A percentile compares a stretch with the other conserved stretches of the same genome.
Conservation (phyloP, 2,888 invertebrate genomes). For the Ectobius pallidus region DNA sequence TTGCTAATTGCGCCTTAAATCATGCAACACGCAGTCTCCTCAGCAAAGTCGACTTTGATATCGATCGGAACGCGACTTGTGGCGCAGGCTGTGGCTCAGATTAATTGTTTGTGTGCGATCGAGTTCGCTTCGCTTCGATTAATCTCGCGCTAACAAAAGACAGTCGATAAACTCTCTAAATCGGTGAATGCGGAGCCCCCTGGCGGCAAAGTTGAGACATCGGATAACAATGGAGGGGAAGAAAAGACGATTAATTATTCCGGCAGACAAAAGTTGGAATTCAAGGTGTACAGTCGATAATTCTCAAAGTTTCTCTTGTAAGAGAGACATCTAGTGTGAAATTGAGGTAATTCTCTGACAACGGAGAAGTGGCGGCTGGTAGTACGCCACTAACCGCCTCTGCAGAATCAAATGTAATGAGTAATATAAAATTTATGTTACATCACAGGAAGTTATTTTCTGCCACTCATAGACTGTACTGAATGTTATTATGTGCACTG, state of each 20-base stretch:
- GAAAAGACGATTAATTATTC: slow-evolving; percentile 29
- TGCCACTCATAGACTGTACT: too few species aligned
- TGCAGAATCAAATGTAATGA: too few species aligned
- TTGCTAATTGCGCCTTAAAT: slow-evolving; percentile 37
- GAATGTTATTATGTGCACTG: too few species aligned
- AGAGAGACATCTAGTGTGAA: not conserved
- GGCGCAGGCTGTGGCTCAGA: slow-evolving; percentile 22
- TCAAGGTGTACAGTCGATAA: not conserved
- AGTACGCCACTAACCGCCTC: too few species aligned
- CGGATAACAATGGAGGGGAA: slow-evolving; percentile 15
- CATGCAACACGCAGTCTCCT: slow-evolving; percentile 20
- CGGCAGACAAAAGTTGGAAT: slow-evolving; percentile 27
- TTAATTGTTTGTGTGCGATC: slow-evolving; percentile 35
- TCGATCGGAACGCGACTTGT: not conserved
- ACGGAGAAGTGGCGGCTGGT: not conserved
- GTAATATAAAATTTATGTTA: too few species aligned
- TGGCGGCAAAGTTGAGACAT: slow-evolving; percentile 22
- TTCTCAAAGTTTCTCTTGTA: slow-evolving; percentile 12
- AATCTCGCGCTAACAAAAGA: slow-evolving; percentile 33
- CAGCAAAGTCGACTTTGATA: not conserved
- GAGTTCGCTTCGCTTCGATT: slow-evolving; percentile 32
- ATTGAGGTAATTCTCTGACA: not conserved
- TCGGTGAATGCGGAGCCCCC: slow-evolving; percentile 8
- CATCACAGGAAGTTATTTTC: too few species aligned
- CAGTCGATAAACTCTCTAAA: slow-evolving; percentile 29